Conservation (phyloP, 2,113 vertebrate genomes). For the Lathamus discolor region DNA sequence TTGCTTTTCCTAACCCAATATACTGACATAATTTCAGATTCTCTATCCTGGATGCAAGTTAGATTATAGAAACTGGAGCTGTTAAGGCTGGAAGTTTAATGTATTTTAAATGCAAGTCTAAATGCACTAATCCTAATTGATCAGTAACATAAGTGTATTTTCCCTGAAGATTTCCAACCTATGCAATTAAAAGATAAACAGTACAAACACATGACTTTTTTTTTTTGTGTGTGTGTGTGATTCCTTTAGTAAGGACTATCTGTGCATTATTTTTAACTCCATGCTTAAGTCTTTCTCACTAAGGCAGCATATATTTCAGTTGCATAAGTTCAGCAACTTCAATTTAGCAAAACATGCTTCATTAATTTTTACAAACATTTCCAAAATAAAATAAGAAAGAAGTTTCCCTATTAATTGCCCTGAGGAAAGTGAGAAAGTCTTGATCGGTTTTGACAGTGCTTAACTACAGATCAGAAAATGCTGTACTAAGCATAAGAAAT, state of each 20-base stretch:
- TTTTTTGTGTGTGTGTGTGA: not conserved
- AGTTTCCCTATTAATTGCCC: slow-evolving; percentile 24
- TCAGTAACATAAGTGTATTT: not conserved
- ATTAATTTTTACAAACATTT: slow-evolving; percentile 68
- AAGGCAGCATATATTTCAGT: slow-evolving; percentile 1
- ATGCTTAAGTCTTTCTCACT: not conserved
- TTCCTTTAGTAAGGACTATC: not conserved
- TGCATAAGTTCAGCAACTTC: slow-evolving; percentile 39
- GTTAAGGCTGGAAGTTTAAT: not conserved
- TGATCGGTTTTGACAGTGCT: slow-evolving; percentile 27
- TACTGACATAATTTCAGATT: not conserved
- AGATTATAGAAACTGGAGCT: not conserved
- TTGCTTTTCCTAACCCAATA: not conserved
- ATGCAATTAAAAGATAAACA: slow-evolving; percentile 22
- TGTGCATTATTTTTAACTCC: not conserved
- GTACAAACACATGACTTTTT: not conserved
- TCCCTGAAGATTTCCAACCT: not conserved
- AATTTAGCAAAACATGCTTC: slow-evolving; percentile 43
- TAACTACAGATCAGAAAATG: slow-evolving; percentile 19
- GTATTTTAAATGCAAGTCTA: not conserved
- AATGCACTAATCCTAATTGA: not conserved
- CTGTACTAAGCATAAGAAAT: not conserved
- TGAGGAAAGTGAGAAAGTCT: not conserved
- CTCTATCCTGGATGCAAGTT: not conserved
- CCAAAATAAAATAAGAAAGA: slow-evolving; percentile 57